phyloP scores from a whole-genome alignment of 2,797 vertebrate species.

The Galago senegalensis region DNA sequence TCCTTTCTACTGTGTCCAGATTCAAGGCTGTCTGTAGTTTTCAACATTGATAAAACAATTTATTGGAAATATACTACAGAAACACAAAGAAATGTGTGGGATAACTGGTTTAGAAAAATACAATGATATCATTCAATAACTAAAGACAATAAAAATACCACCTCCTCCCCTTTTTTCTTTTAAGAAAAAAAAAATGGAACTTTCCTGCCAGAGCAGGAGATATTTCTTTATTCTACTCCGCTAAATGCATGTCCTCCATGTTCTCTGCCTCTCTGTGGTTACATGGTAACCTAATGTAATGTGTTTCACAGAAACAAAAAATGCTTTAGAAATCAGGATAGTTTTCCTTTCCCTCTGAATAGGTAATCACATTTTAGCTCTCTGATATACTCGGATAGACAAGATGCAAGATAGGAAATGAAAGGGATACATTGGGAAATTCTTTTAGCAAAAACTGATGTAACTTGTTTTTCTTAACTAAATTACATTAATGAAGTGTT shows the following conservation, averaged over 20 bases:
- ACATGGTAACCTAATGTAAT: conserved; percentile 60
- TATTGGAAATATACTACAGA: neutral
- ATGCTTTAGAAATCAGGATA: conserved; percentile 64
- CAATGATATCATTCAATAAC: conserved; percentile 25
- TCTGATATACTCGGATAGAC: conserved; percentile 70
- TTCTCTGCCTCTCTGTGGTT: conserved; percentile 28
- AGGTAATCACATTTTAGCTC: conserved; percentile 72
- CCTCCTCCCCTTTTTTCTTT: neutral
- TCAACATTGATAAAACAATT: neutral
- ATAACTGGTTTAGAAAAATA: conserved; percentile 3
- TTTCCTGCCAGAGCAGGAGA: conserved; percentile 40
- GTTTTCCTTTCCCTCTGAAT: conserved; percentile 71
- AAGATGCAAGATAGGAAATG: conserved; percentile 56
- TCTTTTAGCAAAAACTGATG: conserved; percentile 68
- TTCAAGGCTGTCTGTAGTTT: neutral
- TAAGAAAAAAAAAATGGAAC: conserved; percentile 4
- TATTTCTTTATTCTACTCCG: conserved; percentile 28
- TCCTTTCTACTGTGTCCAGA: neutral
- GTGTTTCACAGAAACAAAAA: conserved; percentile 72
- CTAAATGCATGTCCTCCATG: neutral
- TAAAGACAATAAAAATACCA: conserved; percentile 51
- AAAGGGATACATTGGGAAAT: conserved; percentile 69
- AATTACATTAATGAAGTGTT: conserved; percentile 85
- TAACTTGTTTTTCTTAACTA: conserved; percentile 82
- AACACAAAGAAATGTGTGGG: conserved; percentile 3